Evolutionary conservation across 2,113 vertebrate species (phyloP).

Genomic region (Macroglossus sobrinus): DNA sequence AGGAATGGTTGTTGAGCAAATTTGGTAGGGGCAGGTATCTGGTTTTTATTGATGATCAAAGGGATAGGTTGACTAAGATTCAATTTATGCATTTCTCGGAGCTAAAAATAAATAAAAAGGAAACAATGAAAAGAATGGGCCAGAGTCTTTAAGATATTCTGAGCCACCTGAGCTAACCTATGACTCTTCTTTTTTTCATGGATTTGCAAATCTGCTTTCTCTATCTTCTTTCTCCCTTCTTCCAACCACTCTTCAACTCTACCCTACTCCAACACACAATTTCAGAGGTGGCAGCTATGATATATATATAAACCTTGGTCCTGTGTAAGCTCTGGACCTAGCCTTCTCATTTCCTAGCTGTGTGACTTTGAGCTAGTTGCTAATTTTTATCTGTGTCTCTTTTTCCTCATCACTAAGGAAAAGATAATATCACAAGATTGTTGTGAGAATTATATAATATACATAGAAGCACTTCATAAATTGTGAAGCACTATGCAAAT

Average conservation of each 20-base stretch:
- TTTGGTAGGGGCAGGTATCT: neutral
- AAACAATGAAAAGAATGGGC: neutral
- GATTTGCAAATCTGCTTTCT: neutral
- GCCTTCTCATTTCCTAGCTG: neutral
- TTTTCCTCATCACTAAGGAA: constrained; percentile 7
- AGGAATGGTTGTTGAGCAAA: neutral
- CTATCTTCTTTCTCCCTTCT: neutral
- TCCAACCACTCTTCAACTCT: neutral
- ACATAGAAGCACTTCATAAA: neutral
- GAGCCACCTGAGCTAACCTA: neutral
- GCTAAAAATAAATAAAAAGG: constrained; percentile 40
- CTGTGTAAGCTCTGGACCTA: neutral
- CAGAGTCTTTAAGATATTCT: constrained; percentile 6
- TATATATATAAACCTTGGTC: neutral
- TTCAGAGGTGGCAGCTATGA: neutral
- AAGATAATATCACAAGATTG: neutral
- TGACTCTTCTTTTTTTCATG: neutral
- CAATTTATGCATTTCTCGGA: constrained; percentile 29
- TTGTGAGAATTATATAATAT: neutral
- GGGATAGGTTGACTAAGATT: constrained; percentile 50
- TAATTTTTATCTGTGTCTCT: neutral
- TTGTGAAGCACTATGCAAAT: neutral
- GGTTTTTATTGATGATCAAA: neutral
- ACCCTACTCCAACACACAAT: neutral
- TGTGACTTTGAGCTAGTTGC: neutral